Evolutionary conservation across 2,888 invertebrate species (phyloP).

Genomic region (Sesia bembeciformis): DNA sequence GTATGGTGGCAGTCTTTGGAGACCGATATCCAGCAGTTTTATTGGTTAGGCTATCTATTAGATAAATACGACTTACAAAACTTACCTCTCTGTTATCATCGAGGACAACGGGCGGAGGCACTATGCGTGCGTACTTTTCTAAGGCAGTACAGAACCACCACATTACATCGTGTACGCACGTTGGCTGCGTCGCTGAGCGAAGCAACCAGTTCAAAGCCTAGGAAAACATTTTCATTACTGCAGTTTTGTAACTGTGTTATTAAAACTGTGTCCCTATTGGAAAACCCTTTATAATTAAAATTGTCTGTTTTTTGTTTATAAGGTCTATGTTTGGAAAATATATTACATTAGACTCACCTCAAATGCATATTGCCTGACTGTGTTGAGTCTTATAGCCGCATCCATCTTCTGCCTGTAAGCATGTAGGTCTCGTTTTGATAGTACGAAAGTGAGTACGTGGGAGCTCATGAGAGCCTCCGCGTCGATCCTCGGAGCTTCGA

Average conservation of each 20-base stretch:
- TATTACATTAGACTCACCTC: constrained; percentile 73
- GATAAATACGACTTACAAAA: background rate
- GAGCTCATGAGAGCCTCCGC: constrained; percentile 78
- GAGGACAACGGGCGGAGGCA: constrained; percentile 29
- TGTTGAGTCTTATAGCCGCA: constrained; percentile 86
- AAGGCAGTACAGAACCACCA: constrained; percentile 97
- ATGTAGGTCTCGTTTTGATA: constrained; percentile 89
- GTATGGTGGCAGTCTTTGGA: no score
- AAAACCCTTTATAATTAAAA: background rate
- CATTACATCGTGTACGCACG: constrained; percentile 93
- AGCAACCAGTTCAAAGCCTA: constrained; percentile 96
- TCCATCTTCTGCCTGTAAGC: constrained; percentile 90
- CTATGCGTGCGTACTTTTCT: constrained; percentile 62
- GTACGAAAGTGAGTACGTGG: constrained; percentile 91
- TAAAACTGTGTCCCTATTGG: no score
- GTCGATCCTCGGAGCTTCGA: constrained; percentile 54
- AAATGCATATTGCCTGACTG: constrained; percentile 89
- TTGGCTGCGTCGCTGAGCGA: constrained; percentile 91
- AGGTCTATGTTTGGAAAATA: background rate
- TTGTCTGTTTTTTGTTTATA: background rate
- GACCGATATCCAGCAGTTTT: no score
- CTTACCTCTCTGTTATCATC: constrained; percentile 52
- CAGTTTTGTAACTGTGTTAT: no score
- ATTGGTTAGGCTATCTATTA: no score
- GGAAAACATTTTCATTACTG: background rate